Percentiles rank a stretch among this genome's conserved stretches.
Conservation (phyloP, 2,888 invertebrate genomes). For the Agrotis puta region DNA sequence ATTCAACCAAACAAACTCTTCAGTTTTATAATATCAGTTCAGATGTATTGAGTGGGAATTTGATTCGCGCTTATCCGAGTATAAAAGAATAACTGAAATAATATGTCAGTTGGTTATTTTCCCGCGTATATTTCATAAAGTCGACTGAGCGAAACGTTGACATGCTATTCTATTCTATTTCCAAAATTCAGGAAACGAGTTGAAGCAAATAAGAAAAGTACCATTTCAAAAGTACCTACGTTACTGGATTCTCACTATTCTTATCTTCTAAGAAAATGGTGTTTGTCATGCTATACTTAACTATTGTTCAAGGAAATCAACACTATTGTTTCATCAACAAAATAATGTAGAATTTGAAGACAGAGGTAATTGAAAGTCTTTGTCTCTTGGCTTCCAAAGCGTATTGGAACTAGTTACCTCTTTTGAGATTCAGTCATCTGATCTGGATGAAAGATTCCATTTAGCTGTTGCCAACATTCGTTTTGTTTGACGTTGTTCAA, state of each 20-base stretch:
- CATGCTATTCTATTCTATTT: background rate
- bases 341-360: conserved; percentile 47
- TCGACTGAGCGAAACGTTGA: conserved; percentile 44
- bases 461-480: conserved; percentile 31
- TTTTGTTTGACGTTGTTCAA: conserved; percentile 14
- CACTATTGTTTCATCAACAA: conserved; percentile 46
- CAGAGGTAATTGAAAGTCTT: conserved; percentile 57
- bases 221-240: background rate
- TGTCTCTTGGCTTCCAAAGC: conserved; percentile 47
- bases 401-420: conserved; percentile 52
- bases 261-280: conserved; percentile 8
- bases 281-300: conserved; percentile 8
- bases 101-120: conserved; percentile 57
- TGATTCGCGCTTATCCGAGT: conserved; percentile 46
- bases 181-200: conserved; percentile 19
- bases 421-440: conserved; percentile 56
- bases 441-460: conserved; percentile 49
- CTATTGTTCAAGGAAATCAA: conserved; percentile 13
- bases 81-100: conserved; percentile 50
- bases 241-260: background rate
- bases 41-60: conserved; percentile 40
- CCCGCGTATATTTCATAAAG: conserved; percentile 56
- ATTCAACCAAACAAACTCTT: too few species aligned
- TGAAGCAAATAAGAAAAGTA: conserved; percentile 12
- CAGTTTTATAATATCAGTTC: conserved; percentile 6